Evolutionary conservation across 1,140 invertebrate species (phyloP).

Genomic region (Rhynchophorus ferrugineus): DNA sequence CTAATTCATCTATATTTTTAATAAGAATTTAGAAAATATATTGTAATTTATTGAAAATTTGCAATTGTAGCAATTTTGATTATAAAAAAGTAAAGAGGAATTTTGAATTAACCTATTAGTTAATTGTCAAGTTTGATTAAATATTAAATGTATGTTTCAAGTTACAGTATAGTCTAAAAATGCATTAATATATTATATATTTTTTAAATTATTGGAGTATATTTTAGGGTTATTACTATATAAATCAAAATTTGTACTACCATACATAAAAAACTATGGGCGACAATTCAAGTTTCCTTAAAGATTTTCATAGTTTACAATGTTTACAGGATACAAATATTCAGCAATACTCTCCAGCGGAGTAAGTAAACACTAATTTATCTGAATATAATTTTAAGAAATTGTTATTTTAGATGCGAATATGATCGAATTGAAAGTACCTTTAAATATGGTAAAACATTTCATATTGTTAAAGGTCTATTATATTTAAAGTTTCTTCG

Average conservation of each 20-base stretch:
- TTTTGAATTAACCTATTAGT: not conserved
- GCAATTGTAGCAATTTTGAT: not conserved
- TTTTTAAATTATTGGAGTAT: too few relatives aligned
- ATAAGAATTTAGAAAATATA: not conserved
- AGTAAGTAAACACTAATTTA: slow-evolving; percentile 12
- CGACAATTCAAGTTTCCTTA: slow-evolving; percentile 20
- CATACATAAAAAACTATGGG: not conserved
- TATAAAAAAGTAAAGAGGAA: not conserved
- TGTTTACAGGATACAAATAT: slow-evolving; percentile 9
- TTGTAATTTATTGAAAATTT: not conserved
- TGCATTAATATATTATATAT: too few relatives aligned
- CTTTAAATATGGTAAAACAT: slow-evolving; percentile 23
- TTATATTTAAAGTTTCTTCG: slow-evolving; percentile 23
- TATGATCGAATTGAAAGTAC: slow-evolving; percentile 20
- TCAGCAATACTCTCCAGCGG: slow-evolving; percentile 10
- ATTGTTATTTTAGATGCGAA: slow-evolving; percentile 22
- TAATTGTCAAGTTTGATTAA: too few relatives aligned
- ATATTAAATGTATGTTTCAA: too few relatives aligned
- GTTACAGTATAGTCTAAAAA: too few relatives aligned
- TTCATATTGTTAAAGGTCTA: slow-evolving; percentile 14
- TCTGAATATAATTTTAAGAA: not conserved
- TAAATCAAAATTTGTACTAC: too few relatives aligned
- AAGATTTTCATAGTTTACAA: slow-evolving; percentile 26
- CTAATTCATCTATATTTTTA: not conserved
- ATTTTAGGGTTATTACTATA: too few relatives aligned